A percentile compares a stretch with the other conserved stretches of the same genome.
phyloP scores from a whole-genome alignment of 2,888 invertebrate species.

The Plebejus argus region DNA sequence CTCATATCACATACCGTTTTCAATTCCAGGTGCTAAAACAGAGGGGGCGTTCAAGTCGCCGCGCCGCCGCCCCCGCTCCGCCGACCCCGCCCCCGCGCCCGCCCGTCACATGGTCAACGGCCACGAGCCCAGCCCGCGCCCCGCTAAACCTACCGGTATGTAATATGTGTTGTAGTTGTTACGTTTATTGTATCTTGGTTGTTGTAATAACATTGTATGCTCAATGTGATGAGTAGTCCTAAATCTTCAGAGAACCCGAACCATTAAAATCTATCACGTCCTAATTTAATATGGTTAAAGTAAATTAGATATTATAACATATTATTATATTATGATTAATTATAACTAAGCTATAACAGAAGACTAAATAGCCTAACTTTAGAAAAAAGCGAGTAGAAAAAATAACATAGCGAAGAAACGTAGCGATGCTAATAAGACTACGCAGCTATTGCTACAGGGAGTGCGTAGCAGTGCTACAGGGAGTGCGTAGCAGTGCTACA shows the following conservation, averaged over 20 bases:
- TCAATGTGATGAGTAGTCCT: too few relatives aligned
- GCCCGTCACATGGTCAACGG: slow-evolving; percentile 61
- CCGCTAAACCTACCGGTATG: slow-evolving; percentile 83
- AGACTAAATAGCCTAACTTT: neutral
- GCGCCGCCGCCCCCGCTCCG: slow-evolving; percentile 87
- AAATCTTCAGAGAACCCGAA: too few relatives aligned
- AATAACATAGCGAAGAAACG: too few relatives aligned
- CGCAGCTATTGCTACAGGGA: neutral
- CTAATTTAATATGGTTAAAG: too few relatives aligned
- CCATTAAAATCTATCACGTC: too few relatives aligned
- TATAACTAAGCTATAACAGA: too few relatives aligned
- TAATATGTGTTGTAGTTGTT: neutral
- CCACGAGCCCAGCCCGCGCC: slow-evolving; percentile 85
- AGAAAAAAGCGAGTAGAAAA: neutral
- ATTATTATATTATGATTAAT: too few relatives aligned
- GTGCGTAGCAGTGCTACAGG: too few relatives aligned
- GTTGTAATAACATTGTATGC: too few relatives aligned
- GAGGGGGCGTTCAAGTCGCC: slow-evolving; percentile 85
- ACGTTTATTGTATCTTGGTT: neutral
- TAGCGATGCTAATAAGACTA: neutral
- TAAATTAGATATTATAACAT: too few relatives aligned
- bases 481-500: neutral
- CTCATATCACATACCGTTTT: too few relatives aligned
- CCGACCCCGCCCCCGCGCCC: slow-evolving; percentile 72
- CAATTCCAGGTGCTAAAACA: slow-evolving; percentile 56